Evolutionary conservation across 2,888 invertebrate genomes (phyloP).

Genomic region (Eilema sororculum): DNA sequence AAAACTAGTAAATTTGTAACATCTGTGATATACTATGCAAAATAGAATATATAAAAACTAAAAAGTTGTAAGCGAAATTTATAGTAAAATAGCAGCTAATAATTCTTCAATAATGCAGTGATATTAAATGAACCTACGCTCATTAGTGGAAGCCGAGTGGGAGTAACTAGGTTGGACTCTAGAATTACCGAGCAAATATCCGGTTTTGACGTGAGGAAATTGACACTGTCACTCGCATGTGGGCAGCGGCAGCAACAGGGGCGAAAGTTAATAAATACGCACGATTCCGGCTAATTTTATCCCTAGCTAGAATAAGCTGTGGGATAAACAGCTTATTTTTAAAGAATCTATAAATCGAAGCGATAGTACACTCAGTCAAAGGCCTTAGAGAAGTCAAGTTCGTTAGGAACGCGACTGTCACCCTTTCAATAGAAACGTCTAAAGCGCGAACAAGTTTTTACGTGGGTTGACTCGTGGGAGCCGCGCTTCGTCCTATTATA

Average conservation of each 20-base stretch:
- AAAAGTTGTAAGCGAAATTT: not conserved
- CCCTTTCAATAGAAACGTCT: slow-evolving; percentile 59
- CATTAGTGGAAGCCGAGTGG: slow-evolving; percentile 11
- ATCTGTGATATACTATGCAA: no score
- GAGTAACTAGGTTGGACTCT: slow-evolving; percentile 25
- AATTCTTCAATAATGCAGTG: not conserved
- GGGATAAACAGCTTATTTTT: not conserved
- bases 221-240: slow-evolving; percentile 21
- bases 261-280: slow-evolving; percentile 21
- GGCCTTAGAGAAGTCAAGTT: slow-evolving; percentile 40
- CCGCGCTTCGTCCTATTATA: slow-evolving; percentile 57
- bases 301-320: not conserved
- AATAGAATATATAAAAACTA: not conserved
- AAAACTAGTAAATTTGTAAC: no score
- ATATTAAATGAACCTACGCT: not conserved
- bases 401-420: slow-evolving; percentile 45
- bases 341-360: slow-evolving; percentile 15
- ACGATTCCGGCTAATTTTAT: not conserved
- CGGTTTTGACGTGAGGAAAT: slow-evolving; percentile 21
- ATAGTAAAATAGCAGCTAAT: not conserved
- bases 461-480: slow-evolving; percentile 69
- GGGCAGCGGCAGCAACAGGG: slow-evolving; percentile 20
- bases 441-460: slow-evolving; percentile 67
- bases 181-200: slow-evolving; percentile 25
- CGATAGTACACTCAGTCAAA: slow-evolving; percentile 35